Percentiles rank a stretch among this genome's conserved stretches.
Conservation (phyloP, 2,113 vertebrate species). For the Pelmatolapia mariae region DNA sequence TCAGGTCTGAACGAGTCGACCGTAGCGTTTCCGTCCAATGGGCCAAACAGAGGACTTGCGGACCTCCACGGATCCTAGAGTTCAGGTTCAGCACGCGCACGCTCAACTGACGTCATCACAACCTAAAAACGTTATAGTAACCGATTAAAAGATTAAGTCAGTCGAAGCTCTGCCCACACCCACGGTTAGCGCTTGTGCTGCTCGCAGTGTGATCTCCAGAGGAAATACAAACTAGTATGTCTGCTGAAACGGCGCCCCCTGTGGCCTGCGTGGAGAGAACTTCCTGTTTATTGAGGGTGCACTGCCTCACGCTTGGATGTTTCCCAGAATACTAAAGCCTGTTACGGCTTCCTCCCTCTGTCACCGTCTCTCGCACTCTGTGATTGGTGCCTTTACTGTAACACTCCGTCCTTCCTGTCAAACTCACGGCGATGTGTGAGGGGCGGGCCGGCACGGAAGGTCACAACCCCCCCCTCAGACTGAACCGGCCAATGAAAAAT, state of each 20-base stretch:
- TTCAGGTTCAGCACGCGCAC: background rate
- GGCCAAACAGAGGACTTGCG: too few relatives aligned
- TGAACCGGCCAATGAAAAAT: background rate
- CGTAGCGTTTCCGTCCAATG: background rate
- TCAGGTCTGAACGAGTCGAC: background rate
- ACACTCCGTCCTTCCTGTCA: background rate
- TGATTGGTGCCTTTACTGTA: conserved; percentile 39
- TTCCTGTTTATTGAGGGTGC: background rate
- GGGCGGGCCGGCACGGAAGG: background rate
- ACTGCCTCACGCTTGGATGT: background rate
- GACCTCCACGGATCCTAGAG: background rate
- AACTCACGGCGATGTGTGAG: background rate
- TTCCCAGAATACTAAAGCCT: background rate
- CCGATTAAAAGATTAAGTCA: background rate
- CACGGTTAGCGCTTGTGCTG: background rate
- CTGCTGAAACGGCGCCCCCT: background rate
- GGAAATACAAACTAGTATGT: background rate
- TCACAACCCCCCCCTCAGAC: background rate
- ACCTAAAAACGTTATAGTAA: background rate
- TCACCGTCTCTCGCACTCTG: background rate
- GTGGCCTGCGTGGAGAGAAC: background rate
- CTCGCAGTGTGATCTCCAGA: conserved; percentile 8
- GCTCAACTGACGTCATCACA: background rate
- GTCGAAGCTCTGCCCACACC: background rate
- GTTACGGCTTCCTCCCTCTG: background rate